These are phyloP conservation scores for Magallana gigas DNA, from an alignment of 1,140 invertebrate species.

Conservation along the genomic window DNA sequence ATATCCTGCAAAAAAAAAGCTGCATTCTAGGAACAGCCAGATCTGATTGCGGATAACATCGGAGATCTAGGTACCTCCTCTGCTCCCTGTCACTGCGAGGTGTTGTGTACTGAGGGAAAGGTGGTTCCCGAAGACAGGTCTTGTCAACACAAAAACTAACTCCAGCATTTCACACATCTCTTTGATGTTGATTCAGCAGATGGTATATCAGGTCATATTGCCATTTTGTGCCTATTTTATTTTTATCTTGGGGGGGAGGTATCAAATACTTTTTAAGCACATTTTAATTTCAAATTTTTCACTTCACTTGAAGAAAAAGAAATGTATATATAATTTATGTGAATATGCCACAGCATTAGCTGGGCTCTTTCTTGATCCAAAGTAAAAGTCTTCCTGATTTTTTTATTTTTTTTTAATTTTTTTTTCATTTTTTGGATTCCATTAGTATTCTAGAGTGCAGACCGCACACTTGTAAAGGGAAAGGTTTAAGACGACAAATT, in stretches of 20 bases:
- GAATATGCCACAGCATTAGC: background rate
- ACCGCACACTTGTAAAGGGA: background rate
- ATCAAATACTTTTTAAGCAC: no score
- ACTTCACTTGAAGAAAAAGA: no score
- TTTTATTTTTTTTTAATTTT: no score
- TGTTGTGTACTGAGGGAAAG: slow-evolving; percentile 9
- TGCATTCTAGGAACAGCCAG: background rate
- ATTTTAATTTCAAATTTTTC: no score
- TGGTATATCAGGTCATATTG: background rate
- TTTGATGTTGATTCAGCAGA: background rate
- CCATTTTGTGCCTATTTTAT: background rate
- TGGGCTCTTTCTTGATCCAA: no score
- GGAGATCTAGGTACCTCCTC: background rate
- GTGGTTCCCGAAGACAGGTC: background rate
- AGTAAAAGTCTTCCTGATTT: no score
- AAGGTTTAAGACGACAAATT: slow-evolving; percentile 1
- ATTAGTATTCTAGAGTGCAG: background rate
- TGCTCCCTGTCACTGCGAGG: background rate
- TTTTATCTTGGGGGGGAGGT: no score
- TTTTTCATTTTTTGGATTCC: no score
- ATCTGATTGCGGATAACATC: slow-evolving; percentile 19
- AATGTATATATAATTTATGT: no score
- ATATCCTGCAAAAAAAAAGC: background rate
- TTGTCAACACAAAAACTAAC: background rate
- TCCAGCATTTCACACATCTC: slow-evolving; percentile 7